These are phyloP conservation scores for Drosophila melanocephala DNA, from an alignment of 2,888 invertebrate genomes.

Conservation along the genomic window DNA sequence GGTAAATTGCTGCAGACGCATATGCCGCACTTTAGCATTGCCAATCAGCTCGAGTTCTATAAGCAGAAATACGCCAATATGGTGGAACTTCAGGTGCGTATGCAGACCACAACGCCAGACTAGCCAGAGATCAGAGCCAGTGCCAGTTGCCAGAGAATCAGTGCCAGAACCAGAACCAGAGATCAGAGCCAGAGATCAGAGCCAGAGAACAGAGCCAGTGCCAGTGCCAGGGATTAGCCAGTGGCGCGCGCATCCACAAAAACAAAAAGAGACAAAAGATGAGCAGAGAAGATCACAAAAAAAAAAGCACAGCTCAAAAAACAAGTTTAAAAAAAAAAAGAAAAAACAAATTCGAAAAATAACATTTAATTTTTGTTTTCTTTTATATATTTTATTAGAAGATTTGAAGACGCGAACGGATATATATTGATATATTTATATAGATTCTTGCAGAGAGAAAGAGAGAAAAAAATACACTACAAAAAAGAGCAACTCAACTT, in stretches of 20 bases:
- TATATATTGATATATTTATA: neutral
- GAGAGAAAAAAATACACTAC: neutral
- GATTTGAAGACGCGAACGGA: neutral
- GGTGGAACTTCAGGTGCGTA: conserved; percentile 85
- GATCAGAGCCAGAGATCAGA: neutral
- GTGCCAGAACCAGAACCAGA: neutral
- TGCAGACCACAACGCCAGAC: conserved; percentile 48
- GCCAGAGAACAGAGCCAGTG: neutral
- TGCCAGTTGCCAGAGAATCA: neutral
- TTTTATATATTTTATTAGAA: neutral
- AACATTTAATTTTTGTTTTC: neutral
- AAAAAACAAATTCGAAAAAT: neutral
- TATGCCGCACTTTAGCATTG: conserved; percentile 83
- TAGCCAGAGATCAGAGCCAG: conserved; percentile 16
- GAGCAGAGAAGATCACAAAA: neutral
- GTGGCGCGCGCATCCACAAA: neutral
- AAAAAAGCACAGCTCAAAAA: neutral
- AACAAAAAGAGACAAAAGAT: neutral
- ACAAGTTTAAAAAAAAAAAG: neutral
- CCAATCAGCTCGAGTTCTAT: conserved; percentile 85
- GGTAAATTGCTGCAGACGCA: conserved; percentile 81
- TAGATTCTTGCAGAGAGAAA: neutral
- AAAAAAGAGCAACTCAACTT: neutral
- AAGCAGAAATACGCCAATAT: conserved; percentile 85
- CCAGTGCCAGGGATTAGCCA: neutral